Evolutionary conservation across 1,140 invertebrate species (phyloP), one percentile per base, ranked within the genome.

Genomic region (Cardiocondyla obscurior): DNA sequence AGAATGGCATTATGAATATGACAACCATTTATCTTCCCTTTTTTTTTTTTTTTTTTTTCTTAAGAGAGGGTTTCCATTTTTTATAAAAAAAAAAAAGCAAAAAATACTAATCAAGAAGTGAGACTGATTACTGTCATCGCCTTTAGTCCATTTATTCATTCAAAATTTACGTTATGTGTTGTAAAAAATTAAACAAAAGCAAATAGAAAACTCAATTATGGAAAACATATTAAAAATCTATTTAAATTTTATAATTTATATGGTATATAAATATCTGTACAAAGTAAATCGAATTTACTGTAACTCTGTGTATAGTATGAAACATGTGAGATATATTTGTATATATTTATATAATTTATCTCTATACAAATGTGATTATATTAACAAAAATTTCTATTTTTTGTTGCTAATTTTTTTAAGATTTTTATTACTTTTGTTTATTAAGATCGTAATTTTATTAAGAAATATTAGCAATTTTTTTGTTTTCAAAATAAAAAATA

Each of bases 51-150:
- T 46, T 53, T 81, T 1, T 14, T 30, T 67, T 51, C 30, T 42
- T 42, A 16, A 39, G 76, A 28, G 19, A 39, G n/a, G 6, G 1
- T 25, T 76, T 49, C 25, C 25, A 60, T 16, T 16, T 64, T 76
- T 51, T 76, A 76, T 28, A 49, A 51, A 6, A 0, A 16, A 19
- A 33, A 42, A 36, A 28, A 39, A n/a, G n/a, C n/a, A n/a, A n/a
- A 12, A 76, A 19, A 22, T 10, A 30, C 8, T 28, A 70, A 65
- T 5, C n/a, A 70, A 25, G 14, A 39, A 42, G 10, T 19, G 42
- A 83, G 84, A 85, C 85, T 86, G 84, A 85, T 70, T 30, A 69
- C 10, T 2, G n/a, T 69, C 22, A 22, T 53, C 30, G 10, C 1
- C 64, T 76, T 73, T 51, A 58, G 1, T 53, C 19, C 42, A n/a